Base-by-base conservation (phyloP, 92 coral and sea anemone species). In the Porites lobata region DNA sequence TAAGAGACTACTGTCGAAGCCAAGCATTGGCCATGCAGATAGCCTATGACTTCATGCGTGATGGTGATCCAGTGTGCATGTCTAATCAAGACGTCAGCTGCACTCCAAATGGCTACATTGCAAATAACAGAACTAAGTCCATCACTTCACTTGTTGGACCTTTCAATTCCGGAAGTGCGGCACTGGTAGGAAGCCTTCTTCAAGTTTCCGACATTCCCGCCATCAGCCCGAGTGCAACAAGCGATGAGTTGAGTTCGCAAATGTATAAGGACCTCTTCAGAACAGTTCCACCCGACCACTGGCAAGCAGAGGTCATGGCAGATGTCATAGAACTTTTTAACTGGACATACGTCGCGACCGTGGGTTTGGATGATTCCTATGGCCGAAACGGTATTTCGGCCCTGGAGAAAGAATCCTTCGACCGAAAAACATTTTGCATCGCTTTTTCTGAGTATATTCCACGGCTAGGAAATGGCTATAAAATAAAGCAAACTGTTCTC, bases 151-250 rank as follows among this genome's bases (percentile, higher is more conserved):
- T 93, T 1, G 91, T 95, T 24, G 96, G 96, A 0, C 86, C 96
- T 0, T 86, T 85, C 5, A 96, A 89, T 82, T 95, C 96, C 1
- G 84, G 92, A 15, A 95, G 98, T 54, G 83, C 98, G 0, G 92
- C 88, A 15, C 93, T 95, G 17, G 96, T 93, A 12, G 93, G 93
- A 26, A 95, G 90, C 47, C 93, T 93, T 89, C 90, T 95, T 1
- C 98, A 95, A 57, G 89, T 95, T n/a, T 91, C 91, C 4, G 67
- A 78, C 17, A 84, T 95, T n/a, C 95, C 99, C 0, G 91, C 85
- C n/a, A 93, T 96, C 26, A 96, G 99, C 52, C 96, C 98, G 8
- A 82, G 86, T 22, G 96, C 99, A 4, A 91, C 98, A 58, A 96
- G 98, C 65, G 94, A 93, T 24, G 96, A 96, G 50, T 65, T 96